Evolutionary conservation across 2,888 invertebrate genomes (phyloP).

Genomic region (Melipona beecheii): DNA sequence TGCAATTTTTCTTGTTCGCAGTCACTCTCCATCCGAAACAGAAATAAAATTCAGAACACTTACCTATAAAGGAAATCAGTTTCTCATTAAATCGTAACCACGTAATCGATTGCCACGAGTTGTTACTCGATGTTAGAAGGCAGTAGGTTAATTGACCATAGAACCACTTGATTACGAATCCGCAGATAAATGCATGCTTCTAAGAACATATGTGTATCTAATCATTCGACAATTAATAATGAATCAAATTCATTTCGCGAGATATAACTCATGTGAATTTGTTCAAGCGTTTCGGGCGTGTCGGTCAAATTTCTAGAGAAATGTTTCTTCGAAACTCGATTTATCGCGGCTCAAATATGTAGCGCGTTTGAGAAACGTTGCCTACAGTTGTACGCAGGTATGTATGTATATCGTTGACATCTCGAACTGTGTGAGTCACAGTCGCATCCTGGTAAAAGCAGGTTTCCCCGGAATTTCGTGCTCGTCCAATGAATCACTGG

Average conservation of each 20-base stretch:
- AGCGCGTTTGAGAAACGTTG: constrained; percentile 47
- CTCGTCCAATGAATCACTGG: constrained; percentile 56
- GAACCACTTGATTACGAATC: constrained; percentile 1
- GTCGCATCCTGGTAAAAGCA: constrained; percentile 51
- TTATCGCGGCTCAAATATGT: not conserved
- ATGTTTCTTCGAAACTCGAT: constrained; percentile 52
- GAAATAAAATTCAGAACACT: no score
- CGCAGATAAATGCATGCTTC: not conserved
- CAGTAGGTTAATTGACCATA: no score
- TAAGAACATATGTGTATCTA: not conserved
- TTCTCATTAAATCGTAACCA: no score
- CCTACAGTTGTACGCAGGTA: not conserved
- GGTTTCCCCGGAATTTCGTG: constrained; percentile 65
- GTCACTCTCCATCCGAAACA: no score
- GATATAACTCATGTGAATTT: not conserved
- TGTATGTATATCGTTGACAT: constrained; percentile 29
- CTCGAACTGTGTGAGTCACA: constrained; percentile 61
- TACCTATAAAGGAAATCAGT: no score
- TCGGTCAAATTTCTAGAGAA: no score
- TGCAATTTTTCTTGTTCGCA: not conserved
- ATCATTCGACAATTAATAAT: not conserved
- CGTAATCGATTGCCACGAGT: no score
- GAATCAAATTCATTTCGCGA: not conserved
- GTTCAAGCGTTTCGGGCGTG: not conserved
- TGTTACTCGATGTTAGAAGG: no score